Evolutionary conservation across 1,140 invertebrate species (phyloP), one percentile per base, ranked within the genome.

Genomic region (Geopemphigus sp.): DNA sequence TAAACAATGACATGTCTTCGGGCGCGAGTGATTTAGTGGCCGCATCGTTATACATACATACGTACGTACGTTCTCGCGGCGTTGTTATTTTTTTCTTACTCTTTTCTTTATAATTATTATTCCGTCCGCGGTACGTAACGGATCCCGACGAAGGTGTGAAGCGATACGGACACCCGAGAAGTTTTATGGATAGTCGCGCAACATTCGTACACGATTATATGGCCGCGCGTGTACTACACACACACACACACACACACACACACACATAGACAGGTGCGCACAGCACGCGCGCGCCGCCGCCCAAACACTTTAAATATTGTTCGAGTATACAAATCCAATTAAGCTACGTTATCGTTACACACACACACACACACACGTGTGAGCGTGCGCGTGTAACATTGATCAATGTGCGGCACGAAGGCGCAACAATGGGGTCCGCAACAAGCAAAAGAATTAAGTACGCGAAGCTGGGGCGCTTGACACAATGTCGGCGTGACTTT

Each of bases 1-100:
- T 66, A 64, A 73, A 82, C 81, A 81, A 76, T 81, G 74, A 78
- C 74, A 61, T 29, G 68, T 72, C 68, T 72, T 72, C 74, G 54
- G 74, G 74, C 56, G 59, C 53, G 56, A 59, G 72, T 59, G 72
- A 59, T 72, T 72, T 72, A 72, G 68, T 72, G 56, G 56, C 57
- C 74, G 39, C 57, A 5, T 70, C 54, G 73, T 76, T 24, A 47
- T 59, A 45, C 12, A 50, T 50, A 12, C 12, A 50, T 39, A 57
- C 8, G 8, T 39, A 39, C 8, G 8, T 8, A 8, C 8, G 32
- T 39, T 39, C 32, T 39, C 32, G 32, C 32, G 32, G 17, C 26
- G 57, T 61, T 76, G 61, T 74, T 76, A 76, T 74, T 57, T 57
- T 74, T 74, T 22, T 53, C 19, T 29, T 26, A 19, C 26, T 14